Evolutionary conservation across 2,797 vertebrate genomes (phyloP).

Genomic region (Phyllotis vaccarum): DNA sequence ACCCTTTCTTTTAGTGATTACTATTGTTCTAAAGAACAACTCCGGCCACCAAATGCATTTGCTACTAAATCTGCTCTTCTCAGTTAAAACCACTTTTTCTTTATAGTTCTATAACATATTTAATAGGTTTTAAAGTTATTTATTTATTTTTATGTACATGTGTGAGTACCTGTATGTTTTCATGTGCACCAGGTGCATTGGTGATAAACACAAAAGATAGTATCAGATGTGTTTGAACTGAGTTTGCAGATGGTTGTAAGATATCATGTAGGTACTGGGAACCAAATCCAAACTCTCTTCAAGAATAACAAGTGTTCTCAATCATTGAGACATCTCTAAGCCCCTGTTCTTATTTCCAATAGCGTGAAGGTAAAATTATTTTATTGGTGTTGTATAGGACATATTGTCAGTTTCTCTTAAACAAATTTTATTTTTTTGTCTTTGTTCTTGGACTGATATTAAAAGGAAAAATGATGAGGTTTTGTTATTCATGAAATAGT

Average conservation of each 20-base stretch:
- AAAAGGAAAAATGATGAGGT: neutral
- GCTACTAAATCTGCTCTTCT: neutral
- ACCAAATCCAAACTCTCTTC: neutral
- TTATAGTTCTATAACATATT: neutral
- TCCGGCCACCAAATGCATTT: neutral
- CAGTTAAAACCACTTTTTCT: neutral
- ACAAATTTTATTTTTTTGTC: neutral
- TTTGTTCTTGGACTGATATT: neutral
- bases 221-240: neutral
- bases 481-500: neutral
- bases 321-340: neutral
- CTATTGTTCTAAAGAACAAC: neutral
- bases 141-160: neutral
- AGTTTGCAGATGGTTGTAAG: neutral
- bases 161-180: neutral
- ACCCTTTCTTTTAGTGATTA: neutral
- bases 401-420: neutral
- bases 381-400: neutral
- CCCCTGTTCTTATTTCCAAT: neutral
- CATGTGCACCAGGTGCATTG: neutral
- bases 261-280: neutral
- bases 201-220: neutral
- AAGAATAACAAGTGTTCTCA: neutral
- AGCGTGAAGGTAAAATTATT: neutral
- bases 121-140: neutral